Evolutionary conservation across 2,797 vertebrate genomes (phyloP).

Genomic region (Leontopithecus rosalia): DNA sequence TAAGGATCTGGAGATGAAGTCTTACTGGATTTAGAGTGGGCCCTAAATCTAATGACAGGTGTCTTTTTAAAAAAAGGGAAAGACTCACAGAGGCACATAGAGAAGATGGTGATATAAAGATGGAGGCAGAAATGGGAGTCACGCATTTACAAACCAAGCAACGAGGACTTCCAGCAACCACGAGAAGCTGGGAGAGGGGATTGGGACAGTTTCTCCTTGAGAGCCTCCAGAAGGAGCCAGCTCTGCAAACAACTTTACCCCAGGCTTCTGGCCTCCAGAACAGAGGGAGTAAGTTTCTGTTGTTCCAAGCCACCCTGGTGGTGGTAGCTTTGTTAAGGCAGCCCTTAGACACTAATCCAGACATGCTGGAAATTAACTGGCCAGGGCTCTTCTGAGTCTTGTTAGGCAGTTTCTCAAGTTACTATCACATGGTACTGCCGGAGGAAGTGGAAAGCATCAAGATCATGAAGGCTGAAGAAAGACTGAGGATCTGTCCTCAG

Average conservation of each 20-base stretch:
- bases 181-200: neutral
- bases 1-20: neutral
- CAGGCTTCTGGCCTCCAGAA: neutral
- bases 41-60: neutral
- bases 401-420: neutral
- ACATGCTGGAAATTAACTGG: neutral
- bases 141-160: neutral
- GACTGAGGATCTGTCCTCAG: neutral
- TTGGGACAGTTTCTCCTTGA: neutral
- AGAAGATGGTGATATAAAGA: neutral
- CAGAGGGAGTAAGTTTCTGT: neutral
- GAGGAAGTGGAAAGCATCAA: neutral
- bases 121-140: neutral
- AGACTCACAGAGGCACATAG: neutral
- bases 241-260: neutral
- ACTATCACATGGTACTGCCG: accelerated
- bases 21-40: neutral
- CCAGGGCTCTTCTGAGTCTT: neutral
- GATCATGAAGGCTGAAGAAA: neutral
- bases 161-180: neutral
- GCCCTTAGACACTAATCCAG: neutral
- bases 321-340: neutral
- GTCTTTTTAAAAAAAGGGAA: neutral
- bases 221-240: neutral
- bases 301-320: neutral